Evolutionary conservation across 1,140 invertebrate genomes (phyloP).

Genomic region (Drosophila miranda): DNA sequence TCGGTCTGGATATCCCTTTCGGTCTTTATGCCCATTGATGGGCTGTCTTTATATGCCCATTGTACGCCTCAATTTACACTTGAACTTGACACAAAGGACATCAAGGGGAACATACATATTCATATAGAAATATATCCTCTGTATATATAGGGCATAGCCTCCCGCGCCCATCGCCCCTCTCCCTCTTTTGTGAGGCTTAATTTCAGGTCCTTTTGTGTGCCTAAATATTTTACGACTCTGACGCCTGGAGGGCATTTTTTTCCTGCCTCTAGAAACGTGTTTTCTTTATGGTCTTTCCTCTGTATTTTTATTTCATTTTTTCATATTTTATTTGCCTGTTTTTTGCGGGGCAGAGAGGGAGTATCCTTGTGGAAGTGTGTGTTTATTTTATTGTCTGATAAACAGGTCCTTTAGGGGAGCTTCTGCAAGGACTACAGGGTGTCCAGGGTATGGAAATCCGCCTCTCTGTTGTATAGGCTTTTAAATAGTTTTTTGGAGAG

Average conservation of each 20-base stretch:
- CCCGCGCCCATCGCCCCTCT: conserved; percentile 2
- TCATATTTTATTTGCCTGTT: conserved; percentile 65
- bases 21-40: conserved; percentile 49
- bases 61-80: conserved; percentile 65
- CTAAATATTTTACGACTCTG: conserved; percentile 72
- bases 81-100: conserved; percentile 47
- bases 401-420: conserved; percentile 59
- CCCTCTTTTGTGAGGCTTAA: conserved; percentile 48
- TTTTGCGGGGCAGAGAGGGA: conserved; percentile 5
- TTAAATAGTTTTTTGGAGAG: too few relatives aligned
- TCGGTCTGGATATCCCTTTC: conserved; percentile 33
- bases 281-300: conserved; percentile 44
- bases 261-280: conserved; percentile 42
- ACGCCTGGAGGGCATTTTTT: conserved; percentile 57
- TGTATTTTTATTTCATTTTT: conserved; percentile 34
- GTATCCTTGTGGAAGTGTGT: conserved; percentile 50
- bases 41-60: conserved; percentile 54
- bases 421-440: too few relatives aligned
- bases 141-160: conserved; percentile 33
- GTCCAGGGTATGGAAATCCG: conserved; percentile 18
- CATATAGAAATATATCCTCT: conserved; percentile 7
- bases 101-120: conserved; percentile 17
- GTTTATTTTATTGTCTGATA: conserved; percentile 81
- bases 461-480: background rate
- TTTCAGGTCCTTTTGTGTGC: conserved; percentile 68